Conservation (phyloP, 2,888 invertebrate species). For the Osmoderma eremita region DNA sequence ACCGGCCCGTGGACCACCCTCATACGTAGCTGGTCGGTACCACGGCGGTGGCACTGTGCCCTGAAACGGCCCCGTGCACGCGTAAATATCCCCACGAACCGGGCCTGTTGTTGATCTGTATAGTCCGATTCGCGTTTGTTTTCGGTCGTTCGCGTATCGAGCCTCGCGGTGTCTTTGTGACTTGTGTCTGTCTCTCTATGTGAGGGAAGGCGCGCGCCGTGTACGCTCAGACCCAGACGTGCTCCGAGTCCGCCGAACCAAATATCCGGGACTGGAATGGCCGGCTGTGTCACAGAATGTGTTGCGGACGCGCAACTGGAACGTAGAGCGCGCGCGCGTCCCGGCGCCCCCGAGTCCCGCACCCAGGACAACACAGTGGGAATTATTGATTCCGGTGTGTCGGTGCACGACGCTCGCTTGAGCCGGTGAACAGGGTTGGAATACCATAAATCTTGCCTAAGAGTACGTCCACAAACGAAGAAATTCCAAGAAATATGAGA, state of each 20-base stretch:
- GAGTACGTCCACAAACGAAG: no score
- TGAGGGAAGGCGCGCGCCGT: not conserved
- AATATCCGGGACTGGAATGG: conserved; percentile 59
- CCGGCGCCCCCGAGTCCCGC: conserved; percentile 42
- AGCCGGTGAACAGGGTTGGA: not conserved
- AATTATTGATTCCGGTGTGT: conserved; percentile 58
- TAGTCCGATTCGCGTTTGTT: not conserved
- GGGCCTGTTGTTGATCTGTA: no score
- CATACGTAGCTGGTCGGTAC: conserved; percentile 3
- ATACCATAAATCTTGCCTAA: no score
- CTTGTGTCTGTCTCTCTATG: not conserved
- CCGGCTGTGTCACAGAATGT: conserved; percentile 50
- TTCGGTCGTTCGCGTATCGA: not conserved
- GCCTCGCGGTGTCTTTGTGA: no score
- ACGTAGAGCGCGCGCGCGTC: conserved; percentile 53
- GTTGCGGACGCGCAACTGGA: conserved; percentile 47
- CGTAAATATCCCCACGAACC: not conserved
- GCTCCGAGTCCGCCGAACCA: conserved; percentile 53
- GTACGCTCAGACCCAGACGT: not conserved
- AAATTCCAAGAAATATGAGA: no score
- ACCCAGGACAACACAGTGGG: conserved; percentile 57
- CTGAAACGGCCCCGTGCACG: not conserved
- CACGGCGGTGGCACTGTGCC: not conserved
- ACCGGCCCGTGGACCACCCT: conserved; percentile 13
- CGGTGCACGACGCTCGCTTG: not conserved